Conservation (phyloP, 2,888 invertebrate species). For the Callinectes sapidus region DNA sequence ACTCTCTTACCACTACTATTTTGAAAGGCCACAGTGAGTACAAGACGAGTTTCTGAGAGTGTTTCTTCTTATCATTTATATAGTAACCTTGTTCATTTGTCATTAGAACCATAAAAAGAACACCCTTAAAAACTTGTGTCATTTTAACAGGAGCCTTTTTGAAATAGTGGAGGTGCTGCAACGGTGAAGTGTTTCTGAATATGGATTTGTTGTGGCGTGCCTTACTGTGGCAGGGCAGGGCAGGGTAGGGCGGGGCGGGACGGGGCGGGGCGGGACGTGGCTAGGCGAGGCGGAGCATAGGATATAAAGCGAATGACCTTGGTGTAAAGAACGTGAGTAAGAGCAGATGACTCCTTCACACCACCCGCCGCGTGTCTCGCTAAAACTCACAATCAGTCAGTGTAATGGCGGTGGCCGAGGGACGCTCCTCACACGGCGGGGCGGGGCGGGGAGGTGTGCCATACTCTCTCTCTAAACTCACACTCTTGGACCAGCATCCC, state of each 20-base stretch:
- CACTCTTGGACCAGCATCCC: not conserved
- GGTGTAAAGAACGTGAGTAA: not conserved
- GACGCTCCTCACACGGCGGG: not conserved
- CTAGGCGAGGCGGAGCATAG: not conserved
- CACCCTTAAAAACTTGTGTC: too few relatives aligned
- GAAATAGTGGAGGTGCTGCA: too few relatives aligned
- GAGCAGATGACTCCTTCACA: not conserved
- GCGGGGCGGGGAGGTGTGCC: not conserved
- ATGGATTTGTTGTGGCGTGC: too few relatives aligned
- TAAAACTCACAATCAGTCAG: conserved; percentile 10
- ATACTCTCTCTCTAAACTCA: not conserved
- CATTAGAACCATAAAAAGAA: too few relatives aligned
- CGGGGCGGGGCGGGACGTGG: too few relatives aligned
- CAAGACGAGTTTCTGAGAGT: too few relatives aligned
- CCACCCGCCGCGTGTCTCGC: not conserved
- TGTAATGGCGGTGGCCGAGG: not conserved
- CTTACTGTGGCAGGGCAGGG: not conserved
- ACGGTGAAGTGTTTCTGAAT: too few relatives aligned
- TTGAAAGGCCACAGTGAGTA: too few relatives aligned
- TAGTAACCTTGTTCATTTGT: too few relatives aligned
- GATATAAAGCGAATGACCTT: not conserved
- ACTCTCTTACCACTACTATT: too few relatives aligned
- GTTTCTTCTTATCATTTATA: too few relatives aligned
- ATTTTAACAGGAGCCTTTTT: too few relatives aligned
- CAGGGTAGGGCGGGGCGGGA: not conserved